Evolutionary conservation across 2,797 vertebrate genomes (phyloP).

Genomic region (Poeciliopsis gracilis): DNA sequence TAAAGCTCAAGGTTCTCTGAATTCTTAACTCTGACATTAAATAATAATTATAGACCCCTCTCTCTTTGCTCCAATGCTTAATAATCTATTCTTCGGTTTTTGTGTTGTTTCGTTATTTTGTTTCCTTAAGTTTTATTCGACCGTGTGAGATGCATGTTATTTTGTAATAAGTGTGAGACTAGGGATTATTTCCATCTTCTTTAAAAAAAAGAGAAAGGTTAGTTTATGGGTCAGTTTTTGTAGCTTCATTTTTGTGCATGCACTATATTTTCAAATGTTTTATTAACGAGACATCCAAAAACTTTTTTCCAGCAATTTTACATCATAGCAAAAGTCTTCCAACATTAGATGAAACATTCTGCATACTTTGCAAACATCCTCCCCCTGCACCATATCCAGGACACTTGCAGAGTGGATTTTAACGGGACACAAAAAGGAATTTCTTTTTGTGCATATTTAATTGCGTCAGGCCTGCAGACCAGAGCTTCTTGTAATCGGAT

Average conservation of each 20-base stretch:
- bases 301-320: slow-evolving; percentile 10
- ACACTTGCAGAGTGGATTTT: slow-evolving; percentile 26
- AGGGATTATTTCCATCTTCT: no score
- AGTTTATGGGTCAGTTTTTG: background rate
- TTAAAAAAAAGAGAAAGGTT: background rate
- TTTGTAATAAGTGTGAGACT: no score
- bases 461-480: slow-evolving; percentile 28
- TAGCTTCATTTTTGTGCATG: background rate
- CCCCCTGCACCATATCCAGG: slow-evolving; percentile 14
- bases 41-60: background rate
- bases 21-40: background rate
- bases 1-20: background rate
- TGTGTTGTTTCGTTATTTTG: no score
- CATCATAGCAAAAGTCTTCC: slow-evolving; percentile 14
- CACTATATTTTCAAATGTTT: slow-evolving; percentile 3
- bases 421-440: slow-evolving; percentile 21
- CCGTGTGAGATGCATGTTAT: no score
- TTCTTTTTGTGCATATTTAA: slow-evolving; percentile 4
- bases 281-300: slow-evolving; percentile 5
- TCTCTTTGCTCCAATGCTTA: background rate
- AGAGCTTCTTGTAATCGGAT: slow-evolving; percentile 42
- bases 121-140: no score
- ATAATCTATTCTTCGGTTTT: background rate
- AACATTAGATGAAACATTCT: slow-evolving; percentile 7
- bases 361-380: slow-evolving; percentile 42